phyloP scores from a whole-genome alignment of 2,113 vertebrate species.

The Varanus komodoensis region DNA sequence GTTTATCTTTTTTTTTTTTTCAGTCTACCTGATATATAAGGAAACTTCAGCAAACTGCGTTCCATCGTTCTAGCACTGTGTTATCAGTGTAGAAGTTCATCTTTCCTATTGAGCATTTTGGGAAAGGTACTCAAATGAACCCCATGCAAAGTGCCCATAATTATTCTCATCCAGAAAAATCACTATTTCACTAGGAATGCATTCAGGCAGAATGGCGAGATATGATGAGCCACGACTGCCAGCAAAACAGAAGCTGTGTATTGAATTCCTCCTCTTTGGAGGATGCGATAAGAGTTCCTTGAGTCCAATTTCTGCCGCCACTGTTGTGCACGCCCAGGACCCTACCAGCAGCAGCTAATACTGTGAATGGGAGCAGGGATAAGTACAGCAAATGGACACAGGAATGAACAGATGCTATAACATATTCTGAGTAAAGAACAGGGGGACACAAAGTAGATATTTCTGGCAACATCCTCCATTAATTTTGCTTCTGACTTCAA shows the following conservation, averaged over 20 bases:
- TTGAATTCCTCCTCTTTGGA: neutral
- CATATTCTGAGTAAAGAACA: neutral
- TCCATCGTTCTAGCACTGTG: no score
- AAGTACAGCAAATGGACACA: neutral
- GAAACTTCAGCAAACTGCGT: neutral
- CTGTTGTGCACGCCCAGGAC: neutral
- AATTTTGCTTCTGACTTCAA: neutral
- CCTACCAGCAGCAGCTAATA: neutral
- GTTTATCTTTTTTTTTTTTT: constrained; percentile 15
- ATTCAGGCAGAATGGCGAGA: neutral
- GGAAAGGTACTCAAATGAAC: neutral
- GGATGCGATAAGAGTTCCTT: neutral
- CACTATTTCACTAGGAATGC: neutral
- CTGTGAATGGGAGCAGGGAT: neutral
- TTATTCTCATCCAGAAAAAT: neutral
- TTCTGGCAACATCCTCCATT: neutral
- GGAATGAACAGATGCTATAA: neutral
- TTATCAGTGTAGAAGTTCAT: neutral
- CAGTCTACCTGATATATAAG: neutral
- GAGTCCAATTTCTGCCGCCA: neutral
- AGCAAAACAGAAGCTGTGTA: no score
- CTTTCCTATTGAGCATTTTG: neutral
- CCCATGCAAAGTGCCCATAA: neutral
- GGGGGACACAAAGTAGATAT: no score
- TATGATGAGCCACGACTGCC: neutral